These are phyloP conservation scores for Phrynocephalus versicolor DNA, from an alignment of 2,113 vertebrate genomes.

Conservation along the genomic window DNA sequence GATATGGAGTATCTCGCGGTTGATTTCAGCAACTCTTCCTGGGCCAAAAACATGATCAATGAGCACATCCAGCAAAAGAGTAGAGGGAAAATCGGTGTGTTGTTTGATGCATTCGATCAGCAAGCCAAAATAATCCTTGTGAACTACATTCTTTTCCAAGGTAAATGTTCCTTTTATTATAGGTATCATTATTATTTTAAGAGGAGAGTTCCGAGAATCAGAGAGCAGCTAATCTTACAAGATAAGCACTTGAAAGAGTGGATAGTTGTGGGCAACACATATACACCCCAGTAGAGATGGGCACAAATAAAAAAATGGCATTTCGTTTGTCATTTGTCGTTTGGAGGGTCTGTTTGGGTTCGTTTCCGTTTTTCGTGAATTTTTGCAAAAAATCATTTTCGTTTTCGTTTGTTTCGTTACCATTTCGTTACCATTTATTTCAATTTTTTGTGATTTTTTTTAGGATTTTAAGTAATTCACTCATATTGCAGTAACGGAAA, in stretches of 20 bases:
- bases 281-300: too few species aligned
- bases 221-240: neutral
- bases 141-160: constrained; percentile 87
- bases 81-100: constrained; percentile 71
- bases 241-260: neutral
- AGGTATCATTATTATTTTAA: neutral
- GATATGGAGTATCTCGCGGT: constrained; percentile 76
- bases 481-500: too few species aligned
- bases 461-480: too few species aligned
- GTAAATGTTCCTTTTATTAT: constrained; percentile 65
- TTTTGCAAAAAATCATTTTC: too few species aligned
- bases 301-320: too few species aligned
- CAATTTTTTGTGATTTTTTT: too few species aligned
- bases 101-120: constrained; percentile 78
- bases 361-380: too few species aligned
- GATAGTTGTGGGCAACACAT: neutral
- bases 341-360: too few species aligned
- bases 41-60: constrained; percentile 77
- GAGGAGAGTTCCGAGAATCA: neutral
- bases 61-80: constrained; percentile 80
- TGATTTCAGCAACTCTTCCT: constrained; percentile 76
- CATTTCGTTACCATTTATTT: too few species aligned
- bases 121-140: constrained; percentile 79
- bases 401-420: too few species aligned
- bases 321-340: too few species aligned